Evolutionary conservation across 2,888 invertebrate species (phyloP).

Genomic region (Laspeyria flexula): DNA sequence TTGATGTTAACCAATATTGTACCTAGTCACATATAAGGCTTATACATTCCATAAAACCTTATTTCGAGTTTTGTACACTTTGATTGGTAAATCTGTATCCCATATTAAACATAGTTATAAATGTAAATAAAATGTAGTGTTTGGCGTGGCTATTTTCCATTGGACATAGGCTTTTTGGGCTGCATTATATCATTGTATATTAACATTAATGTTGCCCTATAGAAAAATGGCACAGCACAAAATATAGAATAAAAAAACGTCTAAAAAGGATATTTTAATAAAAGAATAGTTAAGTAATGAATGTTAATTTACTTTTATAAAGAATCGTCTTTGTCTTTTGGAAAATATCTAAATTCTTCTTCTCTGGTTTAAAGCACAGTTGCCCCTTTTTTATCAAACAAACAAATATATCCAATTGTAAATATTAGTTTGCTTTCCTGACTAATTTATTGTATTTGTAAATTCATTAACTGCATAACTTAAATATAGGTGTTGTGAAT

Average conservation of each 20-base stretch:
- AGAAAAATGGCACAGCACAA: slow-evolving; percentile 23
- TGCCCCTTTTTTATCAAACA: slow-evolving; percentile 34
- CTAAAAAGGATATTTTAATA: not conserved
- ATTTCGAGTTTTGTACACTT: slow-evolving; percentile 70
- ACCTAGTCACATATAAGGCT: slow-evolving; percentile 75
- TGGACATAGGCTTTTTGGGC: slow-evolving; percentile 38
- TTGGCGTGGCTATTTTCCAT: slow-evolving; percentile 51
- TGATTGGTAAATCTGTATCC: slow-evolving; percentile 65
- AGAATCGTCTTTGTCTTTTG: slow-evolving; percentile 41
- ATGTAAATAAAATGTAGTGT: slow-evolving; percentile 57
- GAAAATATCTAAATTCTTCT: slow-evolving; percentile 45
- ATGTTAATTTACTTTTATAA: not conserved
- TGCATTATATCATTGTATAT: slow-evolving; percentile 12
- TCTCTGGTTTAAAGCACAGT: slow-evolving; percentile 43
- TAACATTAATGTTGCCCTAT: slow-evolving; percentile 11
- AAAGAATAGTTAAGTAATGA: no score
- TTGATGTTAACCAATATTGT: slow-evolving; percentile 54
- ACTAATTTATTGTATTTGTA: slow-evolving; percentile 77
- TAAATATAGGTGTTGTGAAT: slow-evolving; percentile 70
- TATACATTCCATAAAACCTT: slow-evolving; percentile 82
- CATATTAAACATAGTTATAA: slow-evolving; percentile 49
- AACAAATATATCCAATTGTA: slow-evolving; percentile 62
- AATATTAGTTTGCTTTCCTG: slow-evolving; percentile 81
- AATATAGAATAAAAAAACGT: not conserved
- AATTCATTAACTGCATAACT: slow-evolving; percentile 69